A percentile compares a stretch with the other conserved stretches of the same genome.
Evolutionary conservation across 2,888 invertebrate species (phyloP).

Genomic region (Habrosyne pyritoides): DNA sequence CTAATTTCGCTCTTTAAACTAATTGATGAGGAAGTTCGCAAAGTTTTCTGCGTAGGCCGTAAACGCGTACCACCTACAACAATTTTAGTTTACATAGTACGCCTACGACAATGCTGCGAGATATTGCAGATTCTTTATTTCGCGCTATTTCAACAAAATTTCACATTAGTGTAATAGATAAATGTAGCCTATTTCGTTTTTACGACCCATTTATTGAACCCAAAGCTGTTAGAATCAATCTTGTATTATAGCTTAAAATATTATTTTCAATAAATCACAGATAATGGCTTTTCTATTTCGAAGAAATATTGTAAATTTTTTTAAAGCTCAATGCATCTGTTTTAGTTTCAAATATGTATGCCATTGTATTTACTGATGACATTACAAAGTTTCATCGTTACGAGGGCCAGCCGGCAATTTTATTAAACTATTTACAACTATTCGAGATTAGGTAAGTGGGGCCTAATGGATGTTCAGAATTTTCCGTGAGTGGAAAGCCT

Average conservation of each 20-base stretch:
- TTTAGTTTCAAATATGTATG: neutral
- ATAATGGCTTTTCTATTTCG: neutral
- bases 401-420: conserved; percentile 35
- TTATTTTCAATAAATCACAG: neutral
- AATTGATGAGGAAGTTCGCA: neutral
- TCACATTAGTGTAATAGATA: neutral
- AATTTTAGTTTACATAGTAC: neutral
- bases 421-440: conserved; percentile 47
- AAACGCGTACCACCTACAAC: neutral
- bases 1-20: too few relatives aligned
- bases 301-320: neutral
- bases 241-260: neutral
- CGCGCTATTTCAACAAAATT: neutral
- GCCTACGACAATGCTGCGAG: neutral
- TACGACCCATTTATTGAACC: neutral
- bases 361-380: neutral
- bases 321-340: neutral
- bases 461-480: conserved; percentile 56
- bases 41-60: neutral
- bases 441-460: conserved; percentile 54
- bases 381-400: neutral
- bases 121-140: neutral
- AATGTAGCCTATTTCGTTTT: neutral
- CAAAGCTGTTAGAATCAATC: neutral
- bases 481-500: conserved; percentile 37